These are phyloP conservation scores for Rhagoletis pomonella DNA, from an alignment of 1,140 invertebrate species.

Conservation along the genomic window DNA sequence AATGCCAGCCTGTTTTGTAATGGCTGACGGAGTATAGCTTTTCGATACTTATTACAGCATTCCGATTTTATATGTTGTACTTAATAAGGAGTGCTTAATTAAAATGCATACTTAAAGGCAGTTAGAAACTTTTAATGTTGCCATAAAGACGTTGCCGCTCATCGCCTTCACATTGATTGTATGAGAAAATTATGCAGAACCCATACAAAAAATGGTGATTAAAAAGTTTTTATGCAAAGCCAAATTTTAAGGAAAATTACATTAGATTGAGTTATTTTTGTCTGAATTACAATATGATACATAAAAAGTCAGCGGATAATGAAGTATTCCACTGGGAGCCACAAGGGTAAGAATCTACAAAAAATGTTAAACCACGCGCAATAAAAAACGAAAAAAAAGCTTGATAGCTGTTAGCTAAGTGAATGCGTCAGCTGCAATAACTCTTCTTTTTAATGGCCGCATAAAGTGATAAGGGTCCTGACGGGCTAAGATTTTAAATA, in stretches of 20 bases:
- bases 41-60: constrained; percentile 12
- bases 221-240: constrained; percentile 48
- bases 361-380: constrained; percentile 7
- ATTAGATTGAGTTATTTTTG: constrained; percentile 51
- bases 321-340: constrained; percentile 35
- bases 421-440: constrained; percentile 26
- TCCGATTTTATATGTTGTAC: neutral
- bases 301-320: constrained; percentile 45
- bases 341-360: constrained; percentile 18
- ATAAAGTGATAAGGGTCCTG: constrained; percentile 36
- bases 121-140: constrained; percentile 44
- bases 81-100: constrained; percentile 37
- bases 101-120: constrained; percentile 38
- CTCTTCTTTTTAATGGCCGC: constrained; percentile 45
- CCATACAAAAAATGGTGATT: neutral
- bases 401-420: constrained; percentile 12
- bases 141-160: constrained; percentile 46
- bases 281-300: constrained; percentile 6
- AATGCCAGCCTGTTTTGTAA: neutral
- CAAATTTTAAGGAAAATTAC: constrained; percentile 13
- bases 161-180: neutral
- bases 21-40: neutral
- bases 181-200: neutral
- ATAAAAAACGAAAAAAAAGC: constrained; percentile 12
- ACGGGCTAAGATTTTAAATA: neutral